Evolutionary conservation across 2,113 vertebrate species (phyloP).

Genomic region (Percina caprodes): DNA sequence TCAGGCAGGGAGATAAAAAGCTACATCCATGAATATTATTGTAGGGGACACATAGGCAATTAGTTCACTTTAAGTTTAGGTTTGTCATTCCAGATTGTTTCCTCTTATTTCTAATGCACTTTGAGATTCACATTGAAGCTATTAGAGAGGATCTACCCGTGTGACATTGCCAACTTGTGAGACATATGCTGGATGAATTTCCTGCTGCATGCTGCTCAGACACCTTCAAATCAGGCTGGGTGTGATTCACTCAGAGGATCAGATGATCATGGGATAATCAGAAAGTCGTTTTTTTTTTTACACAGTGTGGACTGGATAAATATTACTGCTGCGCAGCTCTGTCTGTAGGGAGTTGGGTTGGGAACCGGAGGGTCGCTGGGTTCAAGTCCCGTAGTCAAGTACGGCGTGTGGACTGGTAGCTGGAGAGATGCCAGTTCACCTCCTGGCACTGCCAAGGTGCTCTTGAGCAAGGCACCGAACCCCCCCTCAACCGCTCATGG

Average conservation of each 20-base stretch:
- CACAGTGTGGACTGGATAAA: constrained; percentile 60
- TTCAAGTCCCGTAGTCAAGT: no score
- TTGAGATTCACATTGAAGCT: constrained; percentile 36
- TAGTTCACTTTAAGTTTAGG: background rate
- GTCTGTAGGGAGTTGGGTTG: no score
- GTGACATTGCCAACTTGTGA: constrained; percentile 10
- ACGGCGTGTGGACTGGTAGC: no score
- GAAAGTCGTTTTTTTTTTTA: constrained; percentile 53
- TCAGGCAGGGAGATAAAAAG: constrained; percentile 11
- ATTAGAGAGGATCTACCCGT: constrained; percentile 9
- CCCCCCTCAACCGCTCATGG: no score
- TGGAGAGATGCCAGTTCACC: no score
- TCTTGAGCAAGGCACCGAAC: no score
- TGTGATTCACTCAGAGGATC: constrained; percentile 38
- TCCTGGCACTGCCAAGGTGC: no score
- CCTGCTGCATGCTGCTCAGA: constrained; percentile 28
- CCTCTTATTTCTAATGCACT: constrained; percentile 7
- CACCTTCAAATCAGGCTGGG: constrained; percentile 37
- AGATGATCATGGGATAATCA: constrained; percentile 42
- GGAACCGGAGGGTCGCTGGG: no score
- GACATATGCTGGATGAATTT: constrained; percentile 48
- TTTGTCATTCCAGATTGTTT: background rate
- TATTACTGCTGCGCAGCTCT: constrained; percentile 18
- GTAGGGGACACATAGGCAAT: background rate
- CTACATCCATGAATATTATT: constrained; percentile 3